Evolutionary conservation across 2,888 invertebrate species (phyloP), one percentile per base, ranked within the genome.

Genomic region (Rhodophaea formosa): DNA sequence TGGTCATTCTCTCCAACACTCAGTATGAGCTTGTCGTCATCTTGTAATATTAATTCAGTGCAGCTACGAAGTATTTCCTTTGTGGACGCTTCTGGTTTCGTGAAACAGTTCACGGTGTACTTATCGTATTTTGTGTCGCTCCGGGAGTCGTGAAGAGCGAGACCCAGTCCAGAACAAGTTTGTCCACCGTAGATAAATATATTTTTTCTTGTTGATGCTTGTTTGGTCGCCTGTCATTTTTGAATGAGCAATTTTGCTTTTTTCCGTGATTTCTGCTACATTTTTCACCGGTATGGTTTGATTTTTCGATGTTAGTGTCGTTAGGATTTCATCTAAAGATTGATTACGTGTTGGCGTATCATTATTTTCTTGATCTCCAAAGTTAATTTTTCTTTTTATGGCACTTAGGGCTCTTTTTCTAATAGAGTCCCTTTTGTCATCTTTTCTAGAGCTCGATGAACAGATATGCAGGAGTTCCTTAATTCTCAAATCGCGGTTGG

Each of bases 141-240:
- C 17, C 45, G 15, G 8, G 45, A 45, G 45, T 45, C 45, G n/a
- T 15, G 15, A n/a, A n/a, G n/a, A n/a, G n/a, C n/a, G n/a, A n/a
- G n/a, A n/a, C n/a, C n/a, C n/a, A n/a, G n/a, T n/a, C 45, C 45
- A 3, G 45, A 45, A n/a, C 45, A 45, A 8, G 45, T 16, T 45
- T 45, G 45, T 14, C 45, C 45, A n/a, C 45, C 45, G 17, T 15
- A 45, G n/a, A 45, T 45, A 15, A 45, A 45, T 15, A 45, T 45
- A 16, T 15, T 45, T 45, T 45, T 45, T 45, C 15, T n/a, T n/a
- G n/a, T n/a, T 15, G 17, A 15, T 45, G 7, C 17, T 5, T 16
- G 45, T 3, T 15, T 15, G 7, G n/a, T 2, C 39, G 12, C 39
- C 39, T 39, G 39, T 39, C 39, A 10, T 39, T 39, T 39, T 39